These are phyloP conservation scores for Melanotaenia boesemani DNA, from an alignment of 2,797 vertebrate genomes.

Conservation along the genomic window DNA sequence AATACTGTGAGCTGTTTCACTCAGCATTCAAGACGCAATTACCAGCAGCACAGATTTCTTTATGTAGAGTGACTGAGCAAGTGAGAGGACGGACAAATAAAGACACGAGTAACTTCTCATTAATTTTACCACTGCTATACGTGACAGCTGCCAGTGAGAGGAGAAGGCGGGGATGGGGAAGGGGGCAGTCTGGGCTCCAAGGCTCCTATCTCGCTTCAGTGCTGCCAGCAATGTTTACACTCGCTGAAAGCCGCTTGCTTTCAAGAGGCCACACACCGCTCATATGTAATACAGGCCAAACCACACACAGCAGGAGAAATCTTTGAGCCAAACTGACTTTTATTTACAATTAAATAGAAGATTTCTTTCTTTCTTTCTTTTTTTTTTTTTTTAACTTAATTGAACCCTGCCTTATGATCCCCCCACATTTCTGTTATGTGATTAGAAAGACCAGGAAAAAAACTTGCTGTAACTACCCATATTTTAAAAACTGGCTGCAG, in stretches of 20 bases:
- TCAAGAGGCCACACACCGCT: slow-evolving; percentile 60
- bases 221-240: slow-evolving; percentile 64
- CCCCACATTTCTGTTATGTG: slow-evolving; percentile 45
- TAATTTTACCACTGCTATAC: slow-evolving; percentile 64
- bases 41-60: slow-evolving; percentile 66
- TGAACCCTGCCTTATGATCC: slow-evolving; percentile 19
- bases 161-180: slow-evolving; percentile 1
- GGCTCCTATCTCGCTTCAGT: slow-evolving; percentile 48
- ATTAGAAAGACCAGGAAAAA: slow-evolving; percentile 21
- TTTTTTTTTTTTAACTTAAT: background rate
- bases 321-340: slow-evolving; percentile 60
- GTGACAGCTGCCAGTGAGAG: slow-evolving; percentile 64
- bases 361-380: slow-evolving; percentile 12
- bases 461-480: slow-evolving; percentile 7
- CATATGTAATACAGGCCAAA: slow-evolving; percentile 61
- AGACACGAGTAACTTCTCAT: slow-evolving; percentile 70
- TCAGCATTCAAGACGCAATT: slow-evolving; percentile 67
- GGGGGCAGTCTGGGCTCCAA: slow-evolving; percentile 46
- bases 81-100: slow-evolving; percentile 66
- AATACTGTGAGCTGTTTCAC: slow-evolving; percentile 60
- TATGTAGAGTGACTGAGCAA: slow-evolving; percentile 60
- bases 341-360: slow-evolving; percentile 62
- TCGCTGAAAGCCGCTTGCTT: slow-evolving; percentile 54
- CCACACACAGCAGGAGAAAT: slow-evolving; percentile 54
- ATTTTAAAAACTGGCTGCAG: slow-evolving; percentile 10